A percentile compares a stretch with the other conserved stretches of the same genome.
Evolutionary conservation across 2,797 vertebrate species (phyloP).

Genomic region (Xenentodon cancila): DNA sequence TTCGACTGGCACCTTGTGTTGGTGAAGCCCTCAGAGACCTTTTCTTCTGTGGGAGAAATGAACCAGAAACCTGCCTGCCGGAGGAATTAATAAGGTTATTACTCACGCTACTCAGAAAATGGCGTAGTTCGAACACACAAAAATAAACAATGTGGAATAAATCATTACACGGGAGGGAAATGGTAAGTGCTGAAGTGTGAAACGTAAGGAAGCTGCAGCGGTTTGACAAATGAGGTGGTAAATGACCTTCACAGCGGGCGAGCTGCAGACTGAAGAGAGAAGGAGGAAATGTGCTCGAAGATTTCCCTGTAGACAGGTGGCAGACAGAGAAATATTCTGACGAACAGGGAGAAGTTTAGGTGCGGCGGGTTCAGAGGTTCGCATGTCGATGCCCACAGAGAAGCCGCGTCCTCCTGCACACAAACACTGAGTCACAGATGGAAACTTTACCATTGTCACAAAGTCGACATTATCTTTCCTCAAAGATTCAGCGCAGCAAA

Average conservation of each 20-base stretch:
- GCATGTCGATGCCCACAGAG: no score
- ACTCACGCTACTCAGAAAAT: slow-evolving; percentile 28
- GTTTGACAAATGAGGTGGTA: slow-evolving; percentile 30
- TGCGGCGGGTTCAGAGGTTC: no score
- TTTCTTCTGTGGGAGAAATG: slow-evolving; percentile 20
- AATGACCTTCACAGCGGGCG: slow-evolving; percentile 42
- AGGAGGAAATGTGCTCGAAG: background rate
- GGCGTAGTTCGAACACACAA: slow-evolving; percentile 24
- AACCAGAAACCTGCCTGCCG: slow-evolving; percentile 35
- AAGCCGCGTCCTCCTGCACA: no score
- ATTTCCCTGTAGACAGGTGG: slow-evolving; percentile 1
- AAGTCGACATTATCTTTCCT: no score
- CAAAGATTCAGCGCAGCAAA: no score
- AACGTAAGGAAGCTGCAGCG: slow-evolving; percentile 11
- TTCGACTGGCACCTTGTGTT: background rate
- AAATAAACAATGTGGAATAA: slow-evolving; percentile 21
- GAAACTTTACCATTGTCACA: no score
- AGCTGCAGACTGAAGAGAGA: slow-evolving; percentile 2
- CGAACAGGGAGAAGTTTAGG: no score
- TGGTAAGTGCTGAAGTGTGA: slow-evolving; percentile 13
- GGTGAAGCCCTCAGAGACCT: slow-evolving; percentile 8
- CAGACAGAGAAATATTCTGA: background rate
- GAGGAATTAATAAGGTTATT: slow-evolving; percentile 43
- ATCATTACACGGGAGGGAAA: slow-evolving; percentile 3
- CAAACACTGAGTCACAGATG: no score